Base-by-base conservation (phyloP, 1,140 invertebrate species). In the Ctenoplectra terminalis region DNA sequence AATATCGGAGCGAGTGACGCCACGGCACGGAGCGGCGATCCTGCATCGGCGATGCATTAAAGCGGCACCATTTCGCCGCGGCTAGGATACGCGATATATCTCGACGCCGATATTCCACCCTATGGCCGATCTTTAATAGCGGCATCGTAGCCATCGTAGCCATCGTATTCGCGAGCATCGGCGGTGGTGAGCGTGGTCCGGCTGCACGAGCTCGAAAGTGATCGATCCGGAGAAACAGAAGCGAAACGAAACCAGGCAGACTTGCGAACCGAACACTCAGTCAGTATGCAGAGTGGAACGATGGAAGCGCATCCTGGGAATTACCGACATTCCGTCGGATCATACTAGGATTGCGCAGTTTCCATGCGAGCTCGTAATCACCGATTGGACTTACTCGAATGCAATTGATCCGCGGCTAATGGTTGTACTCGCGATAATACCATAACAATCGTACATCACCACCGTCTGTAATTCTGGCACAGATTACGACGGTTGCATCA, bases 311-410 rank as follows among this genome's bases (percentile, higher is more conserved):
- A 92, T 90, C 89, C 85, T 83, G 81, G 86, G 87, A 92, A 92
- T 93, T 90, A 89, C 87, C 78, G 85, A 83, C 87, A 91, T 91
- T 93, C 91, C 91, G 78, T 89, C 91, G 90, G 88, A 93, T 93
- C 91, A 92, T 92, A 87, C 85, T 83, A 81, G 89, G 83, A 91
- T 92, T 90, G 89, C 86, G 87, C 88, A 90, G 90, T 91, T 93
- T 91, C 89, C 90, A 80, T 79, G 82, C 84, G 76, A 81, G 83
- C 56, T 71, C 85, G 81, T 83, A 76, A 86, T 82, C 81, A 61
- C 85, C 86, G 71, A 87, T 87, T 20, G 75, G 76, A 76, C 81
- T 86, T 81, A 70, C 81, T 70, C 86, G 81, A 84, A 81, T 72
- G 85, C 85, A 87, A 87, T 87, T 87, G 85, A 87, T 87, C 85